Base-by-base conservation (phyloP, 2,888 invertebrate species). In the Silvanus unidentatus region DNA sequence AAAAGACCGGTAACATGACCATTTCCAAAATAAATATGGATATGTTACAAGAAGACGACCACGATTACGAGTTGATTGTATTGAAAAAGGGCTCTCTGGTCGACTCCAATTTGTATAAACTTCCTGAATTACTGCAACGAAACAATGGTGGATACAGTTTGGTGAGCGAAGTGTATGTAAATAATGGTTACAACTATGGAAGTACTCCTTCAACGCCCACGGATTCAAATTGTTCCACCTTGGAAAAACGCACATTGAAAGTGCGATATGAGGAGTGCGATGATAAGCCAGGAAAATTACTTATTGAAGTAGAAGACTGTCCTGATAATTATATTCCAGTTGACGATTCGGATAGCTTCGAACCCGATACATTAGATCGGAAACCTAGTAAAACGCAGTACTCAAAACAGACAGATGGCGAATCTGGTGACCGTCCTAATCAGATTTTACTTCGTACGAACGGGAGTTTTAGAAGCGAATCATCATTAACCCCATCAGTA, bases 321-420 rank as follows among this genome's bases (percentile, higher is more conserved):
- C 83, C 88, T 0, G 83, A 85, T 57, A 85, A 88, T 61, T 85
- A 85, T 53, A 79, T 84, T 5, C 80, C 78, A 60, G 82, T 86
- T 39, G 80, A 86, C 44, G 90, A 90, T 60, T 88, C 88, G 1
- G 88, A 88, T 58, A 83, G 82, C 43, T 91, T 88, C 59, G 91
- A 91, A 66, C 89, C 90, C 0, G 90, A 91, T 54, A 91, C 91
- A 0, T 73, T 91, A 44, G 91, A 91, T 61, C 76, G 90, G 16
- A 89, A 89, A 63, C 82, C 85, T 35, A 79, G 75, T 65, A 80
- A 48, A 36, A 44, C 32, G 5, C 43, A 49, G 36, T 35, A 40
- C 35, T 13, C 69, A 16, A 69, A 65, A 65, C 70, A 65, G 41
- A 74, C 75, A 11, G 79, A 73, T 63, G 69, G 76, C 1, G 79